Conservation (phyloP, 2,888 invertebrate species). For the Thysanoteuthis rhombus region DNA sequence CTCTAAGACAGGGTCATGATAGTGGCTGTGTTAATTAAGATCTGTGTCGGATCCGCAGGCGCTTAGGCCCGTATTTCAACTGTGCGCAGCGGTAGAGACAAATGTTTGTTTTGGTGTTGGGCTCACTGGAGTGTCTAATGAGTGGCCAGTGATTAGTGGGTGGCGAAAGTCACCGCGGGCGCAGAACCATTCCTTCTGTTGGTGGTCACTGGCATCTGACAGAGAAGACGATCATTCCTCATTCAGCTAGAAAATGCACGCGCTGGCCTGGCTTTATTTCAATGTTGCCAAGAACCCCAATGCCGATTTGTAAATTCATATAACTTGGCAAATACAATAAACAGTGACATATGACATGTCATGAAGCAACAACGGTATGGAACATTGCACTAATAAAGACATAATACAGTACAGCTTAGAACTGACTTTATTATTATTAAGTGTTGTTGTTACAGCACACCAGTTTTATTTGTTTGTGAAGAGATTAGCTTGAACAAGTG, state of each 20-base stretch:
- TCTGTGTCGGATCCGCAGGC: neutral
- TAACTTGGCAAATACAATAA: too few relatives aligned
- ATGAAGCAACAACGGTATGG: too few relatives aligned
- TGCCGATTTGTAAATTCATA: neutral
- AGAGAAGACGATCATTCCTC: neutral
- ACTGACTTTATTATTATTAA: too few relatives aligned
- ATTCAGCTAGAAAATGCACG: neutral
- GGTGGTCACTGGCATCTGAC: neutral
- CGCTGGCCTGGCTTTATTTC: neutral
- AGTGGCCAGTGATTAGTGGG: neutral
- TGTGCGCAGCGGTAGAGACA: neutral
- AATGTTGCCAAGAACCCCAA: neutral
- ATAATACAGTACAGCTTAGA: too few relatives aligned
- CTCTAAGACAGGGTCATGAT: neutral
- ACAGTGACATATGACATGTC: too few relatives aligned
- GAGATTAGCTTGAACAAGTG: too few relatives aligned
- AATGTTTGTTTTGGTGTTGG: conserved; percentile 12
- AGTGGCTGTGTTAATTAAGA: neutral
- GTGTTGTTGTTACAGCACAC: too few relatives aligned
- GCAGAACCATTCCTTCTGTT: neutral
- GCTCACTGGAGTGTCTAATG: neutral
- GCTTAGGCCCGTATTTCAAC: neutral
- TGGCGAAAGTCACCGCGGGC: neutral
- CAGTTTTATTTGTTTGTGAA: too few relatives aligned
- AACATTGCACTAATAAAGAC: too few relatives aligned